Percentiles rank a stretch among this genome's conserved stretches.
These are phyloP conservation scores for Scalopus aquaticus DNA, from an alignment of 2,113 vertebrate species.

Conservation along the genomic window DNA sequence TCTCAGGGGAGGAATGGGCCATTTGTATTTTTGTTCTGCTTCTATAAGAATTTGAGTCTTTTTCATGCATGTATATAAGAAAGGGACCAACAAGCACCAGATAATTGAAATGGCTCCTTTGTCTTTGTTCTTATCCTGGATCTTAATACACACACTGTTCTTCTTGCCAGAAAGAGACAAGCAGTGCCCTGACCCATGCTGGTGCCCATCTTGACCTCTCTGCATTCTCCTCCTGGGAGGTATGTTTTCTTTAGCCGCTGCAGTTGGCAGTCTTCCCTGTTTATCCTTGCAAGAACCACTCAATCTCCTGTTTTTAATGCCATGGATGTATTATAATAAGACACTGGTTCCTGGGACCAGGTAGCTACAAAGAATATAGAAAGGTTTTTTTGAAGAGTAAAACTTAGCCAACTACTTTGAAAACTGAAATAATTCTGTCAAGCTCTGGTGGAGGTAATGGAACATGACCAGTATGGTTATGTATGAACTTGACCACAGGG, in stretches of 20 bases:
- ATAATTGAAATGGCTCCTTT: neutral
- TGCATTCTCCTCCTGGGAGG: constrained; percentile 99
- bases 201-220: constrained; percentile 99
- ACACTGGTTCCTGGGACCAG: neutral
- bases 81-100: neutral
- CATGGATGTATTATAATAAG: neutral
- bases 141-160: neutral
- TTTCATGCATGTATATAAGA: neutral
- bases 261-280: neutral
- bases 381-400: neutral
- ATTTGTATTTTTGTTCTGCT: neutral
- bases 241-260: constrained; percentile 67
- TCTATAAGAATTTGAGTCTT: neutral
- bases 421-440: neutral
- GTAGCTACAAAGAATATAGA: neutral
- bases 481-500: neutral
- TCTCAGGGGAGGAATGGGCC: neutral
- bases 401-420: neutral
- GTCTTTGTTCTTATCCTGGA: neutral
- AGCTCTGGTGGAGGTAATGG: neutral
- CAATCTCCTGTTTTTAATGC: neutral
- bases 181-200: constrained; percentile 96
- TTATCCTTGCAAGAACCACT: neutral
- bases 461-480: neutral
- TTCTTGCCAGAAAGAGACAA: constrained; percentile 95